Conservation (phyloP, 2,113 vertebrate species). For the Procavia capensis region DNA sequence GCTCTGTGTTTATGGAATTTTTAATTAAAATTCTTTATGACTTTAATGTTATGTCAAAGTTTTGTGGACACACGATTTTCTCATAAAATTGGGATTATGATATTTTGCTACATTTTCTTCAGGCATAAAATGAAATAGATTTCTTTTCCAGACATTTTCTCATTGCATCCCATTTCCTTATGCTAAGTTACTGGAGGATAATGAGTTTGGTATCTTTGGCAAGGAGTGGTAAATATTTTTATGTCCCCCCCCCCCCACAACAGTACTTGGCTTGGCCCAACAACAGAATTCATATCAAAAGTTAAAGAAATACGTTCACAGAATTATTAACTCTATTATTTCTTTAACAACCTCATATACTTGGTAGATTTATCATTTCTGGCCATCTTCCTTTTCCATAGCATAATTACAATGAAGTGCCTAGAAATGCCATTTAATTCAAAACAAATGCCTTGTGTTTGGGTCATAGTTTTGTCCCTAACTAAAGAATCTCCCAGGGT, state of each 20-base stretch:
- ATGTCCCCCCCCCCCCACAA: background rate
- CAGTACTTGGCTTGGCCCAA: too few species aligned
- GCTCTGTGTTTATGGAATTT: background rate
- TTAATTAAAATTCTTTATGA: conserved; percentile 25
- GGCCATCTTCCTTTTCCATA: background rate
- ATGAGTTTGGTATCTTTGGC: background rate
- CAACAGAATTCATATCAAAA: background rate
- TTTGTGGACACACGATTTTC: conserved; percentile 52
- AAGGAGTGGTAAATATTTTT: background rate
- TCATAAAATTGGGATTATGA: conserved; percentile 37
- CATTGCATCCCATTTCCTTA: background rate
- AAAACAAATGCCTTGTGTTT: background rate
- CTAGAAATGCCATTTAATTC: conserved; percentile 21
- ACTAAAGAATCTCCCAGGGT: background rate
- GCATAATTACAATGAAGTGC: background rate
- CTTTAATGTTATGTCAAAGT: conserved; percentile 46
- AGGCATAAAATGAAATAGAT: background rate
- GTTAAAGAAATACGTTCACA: background rate
- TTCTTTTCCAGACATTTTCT: background rate
- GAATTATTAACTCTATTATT: background rate
- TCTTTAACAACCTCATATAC: background rate
- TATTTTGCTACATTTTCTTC: conserved; percentile 35
- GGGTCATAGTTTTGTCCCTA: background rate
- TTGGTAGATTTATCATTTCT: background rate
- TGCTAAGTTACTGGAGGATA: background rate